A percentile compares a stretch with the other conserved stretches of the same genome.
Evolutionary conservation across 1,140 invertebrate genomes (phyloP).

Genomic region (Protaetia brevitarsis): DNA sequence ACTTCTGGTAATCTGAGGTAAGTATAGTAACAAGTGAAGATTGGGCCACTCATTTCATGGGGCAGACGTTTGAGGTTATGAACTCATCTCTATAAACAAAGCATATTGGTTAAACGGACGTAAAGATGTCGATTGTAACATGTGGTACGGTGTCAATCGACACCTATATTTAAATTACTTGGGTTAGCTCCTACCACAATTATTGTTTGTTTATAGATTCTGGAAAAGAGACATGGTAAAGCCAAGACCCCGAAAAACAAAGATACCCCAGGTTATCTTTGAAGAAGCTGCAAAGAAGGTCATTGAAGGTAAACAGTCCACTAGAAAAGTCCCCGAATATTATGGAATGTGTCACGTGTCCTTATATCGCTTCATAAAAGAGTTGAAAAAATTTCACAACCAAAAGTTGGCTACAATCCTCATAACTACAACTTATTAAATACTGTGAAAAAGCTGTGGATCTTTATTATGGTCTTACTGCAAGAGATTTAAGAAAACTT

Average conservation of each 20-base stretch:
- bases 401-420: neutral
- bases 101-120: neutral
- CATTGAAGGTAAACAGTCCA: neutral
- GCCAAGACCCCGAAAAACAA: neutral
- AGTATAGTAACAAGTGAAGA: too few species aligned
- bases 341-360: neutral
- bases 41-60: too few species aligned
- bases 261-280: neutral
- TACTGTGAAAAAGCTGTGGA: neutral
- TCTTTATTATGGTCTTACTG: neutral
- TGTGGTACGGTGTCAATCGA: constrained; percentile 21
- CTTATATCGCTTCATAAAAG: neutral
- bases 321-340: neutral
- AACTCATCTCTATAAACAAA: too few species aligned
- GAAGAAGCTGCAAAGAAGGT: constrained; percentile 16
- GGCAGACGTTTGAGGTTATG: too few species aligned
- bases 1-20: too few species aligned
- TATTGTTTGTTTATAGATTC: neutral
- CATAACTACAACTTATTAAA: neutral
- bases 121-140: constrained; percentile 24
- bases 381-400: neutral
- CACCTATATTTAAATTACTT: neutral
- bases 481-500: neutral
- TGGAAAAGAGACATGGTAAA: constrained; percentile 12
- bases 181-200: neutral